A percentile compares a stretch with the other conserved stretches of the same genome.
These are phyloP conservation scores for Bimastos eiseni DNA, from an alignment of 2,888 invertebrate species.

Conservation along the genomic window DNA sequence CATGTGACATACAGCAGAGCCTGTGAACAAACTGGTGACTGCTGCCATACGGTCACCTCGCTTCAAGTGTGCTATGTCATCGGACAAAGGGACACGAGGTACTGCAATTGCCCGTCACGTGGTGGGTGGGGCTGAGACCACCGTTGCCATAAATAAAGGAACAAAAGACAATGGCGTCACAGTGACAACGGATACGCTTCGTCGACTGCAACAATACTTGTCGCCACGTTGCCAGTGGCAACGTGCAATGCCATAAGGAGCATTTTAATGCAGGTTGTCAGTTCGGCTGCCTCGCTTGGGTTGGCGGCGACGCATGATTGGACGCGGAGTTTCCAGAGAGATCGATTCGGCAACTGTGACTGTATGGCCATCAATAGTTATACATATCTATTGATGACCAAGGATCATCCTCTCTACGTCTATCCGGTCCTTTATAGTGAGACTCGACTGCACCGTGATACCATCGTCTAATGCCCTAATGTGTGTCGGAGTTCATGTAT, in stretches of 20 bases:
- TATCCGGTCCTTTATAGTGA: no score
- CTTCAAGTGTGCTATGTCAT: neutral
- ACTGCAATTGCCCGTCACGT: neutral
- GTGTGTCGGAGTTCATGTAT: no score
- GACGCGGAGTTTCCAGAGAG: neutral
- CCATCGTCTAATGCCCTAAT: no score
- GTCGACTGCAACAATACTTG: neutral
- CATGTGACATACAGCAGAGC: neutral
- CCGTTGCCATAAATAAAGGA: constrained; percentile 7
- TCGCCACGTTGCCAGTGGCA: neutral
- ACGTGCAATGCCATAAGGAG: neutral
- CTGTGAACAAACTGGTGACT: neutral
- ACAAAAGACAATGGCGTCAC: neutral
- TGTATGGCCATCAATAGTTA: no score
- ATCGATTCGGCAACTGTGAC: neutral
- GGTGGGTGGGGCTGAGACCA: neutral
- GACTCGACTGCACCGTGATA: no score
- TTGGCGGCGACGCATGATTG: neutral
- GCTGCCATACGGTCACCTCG: neutral
- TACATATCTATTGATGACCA: neutral
- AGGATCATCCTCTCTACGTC: neutral
- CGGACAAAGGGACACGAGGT: neutral
- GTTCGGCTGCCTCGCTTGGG: neutral
- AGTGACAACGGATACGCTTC: neutral
- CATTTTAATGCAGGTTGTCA: no score